Conservation (phyloP, 1,140 invertebrate genomes). For the Diabrotica undecimpunctata region DNA sequence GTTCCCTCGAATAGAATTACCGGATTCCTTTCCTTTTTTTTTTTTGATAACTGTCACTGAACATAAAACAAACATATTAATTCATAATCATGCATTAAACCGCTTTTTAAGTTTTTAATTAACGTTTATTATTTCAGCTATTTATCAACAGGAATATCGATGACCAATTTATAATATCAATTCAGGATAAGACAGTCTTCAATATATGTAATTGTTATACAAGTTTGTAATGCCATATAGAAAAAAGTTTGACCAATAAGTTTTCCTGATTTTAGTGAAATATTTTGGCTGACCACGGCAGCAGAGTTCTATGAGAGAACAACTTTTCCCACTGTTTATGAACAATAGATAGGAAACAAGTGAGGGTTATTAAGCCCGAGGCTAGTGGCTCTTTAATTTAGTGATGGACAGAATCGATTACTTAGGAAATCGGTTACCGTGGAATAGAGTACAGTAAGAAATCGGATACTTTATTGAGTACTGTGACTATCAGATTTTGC, state of each 20-base stretch:
- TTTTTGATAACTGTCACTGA: too few relatives aligned
- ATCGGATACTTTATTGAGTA: too few relatives aligned
- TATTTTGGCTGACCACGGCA: constrained; percentile 1
- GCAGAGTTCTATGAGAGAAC: constrained; percentile 6
- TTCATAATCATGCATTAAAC: too few relatives aligned
- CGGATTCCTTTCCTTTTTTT: too few relatives aligned
- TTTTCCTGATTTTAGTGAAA: not conserved
- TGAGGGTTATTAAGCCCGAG: constrained; percentile 36
- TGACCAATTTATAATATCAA: not conserved
- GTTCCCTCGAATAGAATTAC: too few relatives aligned
- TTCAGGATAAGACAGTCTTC: not conserved
- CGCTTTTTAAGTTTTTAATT: not conserved
- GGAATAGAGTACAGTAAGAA: too few relatives aligned
- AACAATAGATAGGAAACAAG: constrained; percentile 48
- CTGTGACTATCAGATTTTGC: too few relatives aligned
- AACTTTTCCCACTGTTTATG: constrained; percentile 39
- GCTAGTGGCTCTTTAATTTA: too few relatives aligned
- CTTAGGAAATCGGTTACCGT: too few relatives aligned
- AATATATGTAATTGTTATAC: not conserved
- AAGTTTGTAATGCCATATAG: not conserved
- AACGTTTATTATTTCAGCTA: not conserved
- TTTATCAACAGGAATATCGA: not conserved
- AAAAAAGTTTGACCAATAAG: not conserved
- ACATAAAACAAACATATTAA: not conserved
- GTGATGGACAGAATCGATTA: too few relatives aligned